phyloP scores from a whole-genome alignment of 2,113 vertebrate genomes.

The Aegithalos caudatus region DNA sequence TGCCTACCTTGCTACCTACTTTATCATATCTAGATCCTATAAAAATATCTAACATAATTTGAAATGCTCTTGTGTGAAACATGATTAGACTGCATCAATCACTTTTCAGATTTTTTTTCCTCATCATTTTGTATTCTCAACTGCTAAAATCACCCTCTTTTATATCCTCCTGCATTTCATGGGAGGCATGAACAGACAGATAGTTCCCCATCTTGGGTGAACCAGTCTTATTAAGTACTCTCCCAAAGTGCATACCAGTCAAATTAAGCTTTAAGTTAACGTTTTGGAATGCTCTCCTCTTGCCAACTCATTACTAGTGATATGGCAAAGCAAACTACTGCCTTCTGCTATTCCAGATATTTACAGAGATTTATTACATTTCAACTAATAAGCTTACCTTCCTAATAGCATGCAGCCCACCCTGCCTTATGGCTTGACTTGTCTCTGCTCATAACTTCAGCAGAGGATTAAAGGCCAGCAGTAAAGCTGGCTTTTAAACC shows the following conservation, averaged over 20 bases:
- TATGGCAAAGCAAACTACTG: constrained; percentile 25
- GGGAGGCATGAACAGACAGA: not conserved
- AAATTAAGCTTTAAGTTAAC: constrained; percentile 29
- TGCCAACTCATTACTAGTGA: constrained; percentile 39
- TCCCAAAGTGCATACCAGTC: not conserved
- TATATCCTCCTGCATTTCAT: not conserved
- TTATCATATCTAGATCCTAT: not conserved
- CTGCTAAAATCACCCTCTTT: not conserved
- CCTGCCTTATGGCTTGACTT: constrained; percentile 5
- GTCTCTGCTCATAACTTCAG: not conserved
- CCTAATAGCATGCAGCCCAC: not conserved
- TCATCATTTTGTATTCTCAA: not conserved
- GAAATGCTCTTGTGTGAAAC: constrained; percentile 1
- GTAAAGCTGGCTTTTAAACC: not conserved
- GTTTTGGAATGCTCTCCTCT: not conserved
- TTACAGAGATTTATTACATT: constrained; percentile 3
- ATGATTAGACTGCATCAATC: not conserved
- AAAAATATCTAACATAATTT: constrained; percentile 30
- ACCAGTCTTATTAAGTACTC: not conserved
- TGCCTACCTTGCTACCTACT: not conserved
- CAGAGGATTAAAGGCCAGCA: not conserved
- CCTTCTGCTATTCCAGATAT: constrained; percentile 27
- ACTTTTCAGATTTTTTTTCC: not conserved
- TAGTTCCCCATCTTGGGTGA: not conserved
- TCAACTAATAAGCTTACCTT: constrained; percentile 42